Conservation (phyloP, 1,140 invertebrate genomes). For the Ylistrum balloti region DNA sequence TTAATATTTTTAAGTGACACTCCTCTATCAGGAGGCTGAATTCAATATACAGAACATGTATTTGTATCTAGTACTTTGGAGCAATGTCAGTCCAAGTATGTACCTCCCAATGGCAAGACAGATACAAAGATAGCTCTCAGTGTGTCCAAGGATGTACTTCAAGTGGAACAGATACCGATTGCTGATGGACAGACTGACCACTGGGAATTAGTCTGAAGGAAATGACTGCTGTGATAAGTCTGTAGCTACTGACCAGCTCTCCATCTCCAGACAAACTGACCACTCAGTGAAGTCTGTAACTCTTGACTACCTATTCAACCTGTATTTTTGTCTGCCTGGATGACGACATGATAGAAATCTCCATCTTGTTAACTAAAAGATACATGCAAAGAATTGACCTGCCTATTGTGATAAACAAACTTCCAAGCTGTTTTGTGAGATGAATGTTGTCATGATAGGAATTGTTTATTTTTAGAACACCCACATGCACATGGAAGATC, state of each 20-base stretch:
- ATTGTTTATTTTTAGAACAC: not conserved
- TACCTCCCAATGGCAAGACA: too few species aligned
- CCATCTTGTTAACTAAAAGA: not conserved
- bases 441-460: not conserved
- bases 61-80: too few species aligned
- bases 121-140: too few species aligned
- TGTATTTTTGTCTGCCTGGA: too few species aligned
- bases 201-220: conserved; percentile 14
- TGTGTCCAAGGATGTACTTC: not conserved
- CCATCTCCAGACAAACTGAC: conserved; percentile 8
- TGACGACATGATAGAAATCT: not conserved
- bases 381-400: conserved; percentile 27
- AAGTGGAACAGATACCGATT: not conserved
- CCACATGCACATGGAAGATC: not conserved
- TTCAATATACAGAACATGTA: too few species aligned
- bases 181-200: conserved; percentile 9
- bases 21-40: too few species aligned
- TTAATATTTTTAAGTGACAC: too few species aligned
- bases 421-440: not conserved
- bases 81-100: too few species aligned
- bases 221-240: conserved; percentile 22
- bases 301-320: not conserved
- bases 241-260: not conserved
- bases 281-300: not conserved
- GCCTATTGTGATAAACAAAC: not conserved